These are phyloP conservation scores for Phymorhynchus buccinoides DNA, from an alignment of 1,140 invertebrate species.

Conservation along the genomic window DNA sequence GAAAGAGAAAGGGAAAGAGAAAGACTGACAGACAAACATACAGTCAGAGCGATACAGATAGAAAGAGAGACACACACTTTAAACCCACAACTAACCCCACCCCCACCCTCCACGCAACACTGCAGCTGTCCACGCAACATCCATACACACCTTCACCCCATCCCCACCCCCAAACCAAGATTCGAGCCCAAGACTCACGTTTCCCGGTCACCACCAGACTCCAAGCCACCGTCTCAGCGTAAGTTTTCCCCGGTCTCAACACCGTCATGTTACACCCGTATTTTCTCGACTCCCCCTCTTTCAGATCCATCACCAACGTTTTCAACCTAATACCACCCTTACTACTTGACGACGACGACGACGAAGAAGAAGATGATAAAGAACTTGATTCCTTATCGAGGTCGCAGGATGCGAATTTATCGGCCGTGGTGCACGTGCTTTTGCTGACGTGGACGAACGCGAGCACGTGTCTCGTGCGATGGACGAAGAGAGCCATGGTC, in stretches of 20 bases:
- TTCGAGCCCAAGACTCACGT: not conserved
- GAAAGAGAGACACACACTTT: no score
- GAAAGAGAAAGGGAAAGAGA: not conserved
- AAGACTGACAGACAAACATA: not conserved
- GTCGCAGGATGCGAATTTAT: constrained; percentile 11
- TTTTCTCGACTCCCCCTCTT: not conserved
- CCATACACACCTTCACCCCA: no score
- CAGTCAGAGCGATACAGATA: no score
- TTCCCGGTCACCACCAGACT: not conserved
- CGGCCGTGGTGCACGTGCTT: constrained; percentile 8
- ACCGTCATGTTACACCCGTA: constrained; percentile 27
- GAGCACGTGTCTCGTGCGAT: not conserved
- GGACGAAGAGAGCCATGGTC: constrained; percentile 31
- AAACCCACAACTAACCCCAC: no score
- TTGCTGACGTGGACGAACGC: constrained; percentile 29
- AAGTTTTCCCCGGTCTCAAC: not conserved
- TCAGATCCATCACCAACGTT: constrained; percentile 28
- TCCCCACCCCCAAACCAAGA: not conserved
- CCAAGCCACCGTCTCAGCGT: not conserved
- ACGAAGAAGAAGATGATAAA: no score
- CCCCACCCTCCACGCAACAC: no score
- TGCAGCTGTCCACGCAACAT: no score
- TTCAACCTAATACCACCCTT: no score
- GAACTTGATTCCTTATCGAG: no score
- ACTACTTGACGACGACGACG: no score